A percentile compares a stretch with the other conserved stretches of the same genome.
phyloP scores from a whole-genome alignment of 2,888 invertebrate genomes.

The Drosophila yooni region DNA sequence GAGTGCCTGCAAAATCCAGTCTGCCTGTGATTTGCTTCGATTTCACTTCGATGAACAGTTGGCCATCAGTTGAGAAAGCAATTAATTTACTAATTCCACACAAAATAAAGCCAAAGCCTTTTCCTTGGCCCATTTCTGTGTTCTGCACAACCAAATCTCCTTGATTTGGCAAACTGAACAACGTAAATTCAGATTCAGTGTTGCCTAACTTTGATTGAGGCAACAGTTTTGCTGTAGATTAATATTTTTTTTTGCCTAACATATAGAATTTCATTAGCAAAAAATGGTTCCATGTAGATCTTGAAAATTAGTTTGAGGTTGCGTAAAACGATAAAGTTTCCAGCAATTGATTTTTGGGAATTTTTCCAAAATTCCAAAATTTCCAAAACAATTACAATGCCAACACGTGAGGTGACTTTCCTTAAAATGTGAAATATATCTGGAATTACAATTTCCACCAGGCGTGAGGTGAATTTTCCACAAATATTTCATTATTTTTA shows the following conservation, averaged over 20 bases:
- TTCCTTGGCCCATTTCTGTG: not conserved
- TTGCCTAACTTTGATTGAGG: not conserved
- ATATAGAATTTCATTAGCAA: not conserved
- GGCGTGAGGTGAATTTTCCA: not conserved
- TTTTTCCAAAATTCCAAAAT: not conserved
- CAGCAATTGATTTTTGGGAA: not conserved
- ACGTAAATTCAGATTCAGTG: not conserved
- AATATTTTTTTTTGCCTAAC: not conserved
- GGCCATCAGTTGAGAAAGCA: constrained; percentile 10
- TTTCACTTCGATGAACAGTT: constrained; percentile 17
- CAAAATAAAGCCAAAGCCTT: not conserved
- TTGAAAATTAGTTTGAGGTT: not conserved
- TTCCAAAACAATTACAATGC: not conserved
- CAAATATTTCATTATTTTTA: not conserved
- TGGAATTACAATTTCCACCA: not conserved
- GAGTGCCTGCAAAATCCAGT: not conserved
- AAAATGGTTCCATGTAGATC: not conserved
- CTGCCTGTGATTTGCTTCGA: constrained; percentile 16
- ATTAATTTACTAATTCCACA: constrained; percentile 27
- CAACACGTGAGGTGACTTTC: not conserved
- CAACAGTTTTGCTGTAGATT: not conserved
- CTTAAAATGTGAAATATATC: not conserved
- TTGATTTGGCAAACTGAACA: not conserved
- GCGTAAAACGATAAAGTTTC: not conserved
- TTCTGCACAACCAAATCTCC: constrained; percentile 8